A percentile compares a stretch with the other conserved stretches of the same genome.
Evolutionary conservation across 2,888 invertebrate genomes (phyloP).

Genomic region (Acronicta alni): DNA sequence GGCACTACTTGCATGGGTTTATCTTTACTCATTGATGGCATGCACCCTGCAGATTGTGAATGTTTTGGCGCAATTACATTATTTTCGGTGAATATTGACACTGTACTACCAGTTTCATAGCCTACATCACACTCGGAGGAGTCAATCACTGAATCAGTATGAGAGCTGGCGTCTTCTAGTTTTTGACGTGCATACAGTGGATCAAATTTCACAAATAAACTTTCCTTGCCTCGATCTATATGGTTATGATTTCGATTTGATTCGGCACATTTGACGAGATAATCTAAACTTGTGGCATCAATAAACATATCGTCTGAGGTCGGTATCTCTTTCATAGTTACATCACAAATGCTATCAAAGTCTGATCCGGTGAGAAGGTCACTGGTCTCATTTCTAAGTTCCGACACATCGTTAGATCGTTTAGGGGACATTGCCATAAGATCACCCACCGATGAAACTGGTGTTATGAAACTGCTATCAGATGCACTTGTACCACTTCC

Average conservation of each 20-base stretch:
- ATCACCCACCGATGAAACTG: slow-evolving; percentile 79
- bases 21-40: slow-evolving; percentile 67
- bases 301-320: slow-evolving; percentile 82
- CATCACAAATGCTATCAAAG: slow-evolving; percentile 81
- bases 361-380: slow-evolving; percentile 80
- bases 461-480: slow-evolving; percentile 78
- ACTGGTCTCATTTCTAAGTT: slow-evolving; percentile 69
- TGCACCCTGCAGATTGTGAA: slow-evolving; percentile 69
- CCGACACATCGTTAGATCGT: slow-evolving; percentile 57
- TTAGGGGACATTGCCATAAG: slow-evolving; percentile 81
- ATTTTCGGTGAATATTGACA: slow-evolving; percentile 73
- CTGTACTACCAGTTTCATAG: slow-evolving; percentile 82
- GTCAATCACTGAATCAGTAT: slow-evolving; percentile 66
- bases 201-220: slow-evolving; percentile 91
- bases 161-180: slow-evolving; percentile 58
- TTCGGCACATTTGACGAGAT: slow-evolving; percentile 84
- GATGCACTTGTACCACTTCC: slow-evolving; percentile 67
- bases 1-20: slow-evolving; percentile 84
- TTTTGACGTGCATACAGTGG: slow-evolving; percentile 82
- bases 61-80: slow-evolving; percentile 70
- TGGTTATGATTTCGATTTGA: slow-evolving; percentile 73
- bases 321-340: slow-evolving; percentile 81
- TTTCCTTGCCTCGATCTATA: slow-evolving; percentile 88
- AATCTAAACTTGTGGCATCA: slow-evolving; percentile 89
- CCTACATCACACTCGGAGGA: slow-evolving; percentile 78